phyloP scores from a whole-genome alignment of 2,797 vertebrate genomes.

The Catostomus latipinnis region DNA sequence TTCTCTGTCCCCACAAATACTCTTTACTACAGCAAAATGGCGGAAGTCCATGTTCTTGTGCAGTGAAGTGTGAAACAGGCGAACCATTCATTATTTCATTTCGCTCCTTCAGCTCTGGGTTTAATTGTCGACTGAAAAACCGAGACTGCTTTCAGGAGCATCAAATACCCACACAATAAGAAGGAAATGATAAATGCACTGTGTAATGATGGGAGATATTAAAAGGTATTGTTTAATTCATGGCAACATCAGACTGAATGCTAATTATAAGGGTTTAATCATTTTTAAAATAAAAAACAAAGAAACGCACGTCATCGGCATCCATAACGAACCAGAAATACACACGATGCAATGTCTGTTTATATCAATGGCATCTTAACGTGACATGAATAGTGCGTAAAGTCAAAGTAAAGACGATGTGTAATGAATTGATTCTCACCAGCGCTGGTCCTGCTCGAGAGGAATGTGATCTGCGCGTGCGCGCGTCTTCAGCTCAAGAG shows the following conservation, averaged over 20 bases:
- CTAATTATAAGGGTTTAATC: slow-evolving; percentile 31
- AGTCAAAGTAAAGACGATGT: slow-evolving; percentile 17
- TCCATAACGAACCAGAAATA: neutral
- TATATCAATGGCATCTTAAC: slow-evolving; percentile 4
- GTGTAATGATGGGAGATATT: neutral
- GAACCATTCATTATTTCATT: slow-evolving; percentile 20
- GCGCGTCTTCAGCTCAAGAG: slow-evolving; percentile 38
- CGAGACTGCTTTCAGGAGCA: neutral
- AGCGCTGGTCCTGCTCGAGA: slow-evolving; percentile 82
- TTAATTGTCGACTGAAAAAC: slow-evolving; percentile 1
- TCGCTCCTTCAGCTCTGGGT: neutral
- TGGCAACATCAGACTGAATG: slow-evolving; percentile 14
- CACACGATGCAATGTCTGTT: neutral
- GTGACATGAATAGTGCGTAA: slow-evolving; percentile 17
- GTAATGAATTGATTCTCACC: slow-evolving; percentile 77
- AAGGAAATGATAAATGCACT: neutral
- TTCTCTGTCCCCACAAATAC: slow-evolving; percentile 2
- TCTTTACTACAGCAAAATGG: slow-evolving; percentile 46
- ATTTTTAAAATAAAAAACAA: neutral
- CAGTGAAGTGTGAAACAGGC: slow-evolving; percentile 36
- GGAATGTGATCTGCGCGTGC: slow-evolving; percentile 76
- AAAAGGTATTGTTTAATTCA: slow-evolving; percentile 1
- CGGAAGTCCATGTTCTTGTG: slow-evolving; percentile 42
- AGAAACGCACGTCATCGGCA: no score
- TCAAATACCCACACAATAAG: neutral